These are phyloP conservation scores for Cybosia mesomella DNA, from an alignment of 2,888 invertebrate species.

Conservation along the genomic window DNA sequence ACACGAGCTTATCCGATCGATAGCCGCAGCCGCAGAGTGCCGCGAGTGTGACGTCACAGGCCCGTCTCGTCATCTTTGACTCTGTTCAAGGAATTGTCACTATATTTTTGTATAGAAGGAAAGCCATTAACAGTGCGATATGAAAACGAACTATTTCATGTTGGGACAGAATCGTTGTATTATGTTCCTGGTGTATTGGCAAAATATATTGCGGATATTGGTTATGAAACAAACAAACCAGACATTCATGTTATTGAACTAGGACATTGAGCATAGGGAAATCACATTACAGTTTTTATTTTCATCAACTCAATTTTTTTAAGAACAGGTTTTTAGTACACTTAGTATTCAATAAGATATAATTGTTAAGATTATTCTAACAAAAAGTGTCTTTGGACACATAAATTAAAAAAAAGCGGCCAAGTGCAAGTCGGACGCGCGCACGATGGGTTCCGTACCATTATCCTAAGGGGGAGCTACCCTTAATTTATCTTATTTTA, in stretches of 20 bases:
- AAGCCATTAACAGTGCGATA: constrained; percentile 50
- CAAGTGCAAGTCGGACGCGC: too few species aligned
- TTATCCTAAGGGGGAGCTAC: too few species aligned
- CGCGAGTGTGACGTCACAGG: constrained; percentile 83
- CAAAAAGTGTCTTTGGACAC: neutral
- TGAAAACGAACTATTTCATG: constrained; percentile 33
- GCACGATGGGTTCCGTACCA: too few species aligned
- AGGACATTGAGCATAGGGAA: neutral
- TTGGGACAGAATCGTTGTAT: constrained; percentile 14
- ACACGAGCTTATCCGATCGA: constrained; percentile 81
- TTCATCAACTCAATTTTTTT: neutral
- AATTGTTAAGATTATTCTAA: neutral
- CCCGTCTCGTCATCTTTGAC: constrained; percentile 85
- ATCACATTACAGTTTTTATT: neutral
- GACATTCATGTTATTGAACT: constrained; percentile 23
- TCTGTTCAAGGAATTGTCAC: constrained; percentile 83
- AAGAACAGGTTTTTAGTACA: neutral
- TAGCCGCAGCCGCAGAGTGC: constrained; percentile 87
- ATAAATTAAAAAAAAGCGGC: too few species aligned
- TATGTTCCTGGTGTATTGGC: constrained; percentile 18
- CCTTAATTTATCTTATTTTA: too few species aligned
- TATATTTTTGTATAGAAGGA: constrained; percentile 71
- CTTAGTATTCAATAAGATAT: neutral
- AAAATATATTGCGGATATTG: constrained; percentile 15
- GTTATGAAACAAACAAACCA: neutral